A percentile compares a stretch with the other conserved stretches of the same genome.
These are phyloP conservation scores for Pteromalus puparum DNA, from an alignment of 1,140 invertebrate genomes.

Conservation along the genomic window DNA sequence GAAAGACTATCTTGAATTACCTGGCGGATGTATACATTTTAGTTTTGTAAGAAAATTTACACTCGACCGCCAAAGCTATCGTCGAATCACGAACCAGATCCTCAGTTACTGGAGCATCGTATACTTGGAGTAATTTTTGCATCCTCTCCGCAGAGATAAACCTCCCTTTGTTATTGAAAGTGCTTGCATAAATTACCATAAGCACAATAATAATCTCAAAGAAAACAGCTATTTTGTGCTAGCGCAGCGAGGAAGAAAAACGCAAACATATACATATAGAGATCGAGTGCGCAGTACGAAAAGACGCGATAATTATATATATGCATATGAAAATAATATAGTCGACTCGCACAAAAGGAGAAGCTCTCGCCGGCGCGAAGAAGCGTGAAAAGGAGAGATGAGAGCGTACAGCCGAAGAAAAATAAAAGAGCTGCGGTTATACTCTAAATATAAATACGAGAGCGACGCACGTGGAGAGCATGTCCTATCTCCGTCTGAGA, in stretches of 20 bases:
- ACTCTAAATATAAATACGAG: slow-evolving; percentile 25
- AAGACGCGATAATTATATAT: background rate
- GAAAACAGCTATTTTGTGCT: background rate
- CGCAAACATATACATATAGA: too few species aligned
- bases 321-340: background rate
- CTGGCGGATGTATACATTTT: too few species aligned
- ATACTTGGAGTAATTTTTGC: too few species aligned
- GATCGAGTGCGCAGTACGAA: background rate
- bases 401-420: background rate
- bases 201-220: background rate
- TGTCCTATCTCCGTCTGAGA: background rate
- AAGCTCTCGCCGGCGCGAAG: too few species aligned
- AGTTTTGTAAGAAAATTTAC: too few species aligned
- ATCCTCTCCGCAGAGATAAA: too few species aligned
- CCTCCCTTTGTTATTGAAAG: background rate
- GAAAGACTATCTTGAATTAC: too few species aligned
- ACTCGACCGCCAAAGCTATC: too few species aligned
- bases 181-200: background rate
- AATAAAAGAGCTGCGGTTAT: background rate
- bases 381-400: background rate
- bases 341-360: too few species aligned
- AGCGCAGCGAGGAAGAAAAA: too few species aligned
- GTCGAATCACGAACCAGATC: too few species aligned
- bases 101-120: too few species aligned
- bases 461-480: background rate